Conservation (phyloP, 1,140 invertebrate genomes). For the Drepana arcuata region DNA sequence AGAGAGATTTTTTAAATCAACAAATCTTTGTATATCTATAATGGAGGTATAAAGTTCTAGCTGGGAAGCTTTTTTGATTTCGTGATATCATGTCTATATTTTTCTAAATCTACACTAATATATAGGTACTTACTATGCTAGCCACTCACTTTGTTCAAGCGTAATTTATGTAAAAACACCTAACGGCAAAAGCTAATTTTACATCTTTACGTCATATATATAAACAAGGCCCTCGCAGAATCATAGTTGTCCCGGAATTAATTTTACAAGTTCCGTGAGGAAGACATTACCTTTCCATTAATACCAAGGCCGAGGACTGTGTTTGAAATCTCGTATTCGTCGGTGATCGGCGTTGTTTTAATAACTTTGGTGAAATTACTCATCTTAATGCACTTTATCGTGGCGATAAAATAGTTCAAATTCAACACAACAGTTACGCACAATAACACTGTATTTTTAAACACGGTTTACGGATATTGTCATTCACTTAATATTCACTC, state of each 20-base stretch:
- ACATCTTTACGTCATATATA: conserved; percentile 50
- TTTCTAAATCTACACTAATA: too few species aligned
- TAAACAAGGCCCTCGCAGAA: not conserved
- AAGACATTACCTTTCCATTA: conserved; percentile 88
- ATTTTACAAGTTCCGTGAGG: not conserved
- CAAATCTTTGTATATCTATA: too few species aligned
- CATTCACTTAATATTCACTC: too few species aligned
- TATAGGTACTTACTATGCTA: too few species aligned
- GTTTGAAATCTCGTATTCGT: conserved; percentile 96
- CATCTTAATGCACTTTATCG: conserved; percentile 38
- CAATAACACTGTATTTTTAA: not conserved
- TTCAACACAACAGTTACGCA: conserved; percentile 4
- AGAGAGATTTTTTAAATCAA: too few species aligned
- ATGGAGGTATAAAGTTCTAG: too few species aligned
- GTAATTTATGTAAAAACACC: conserved; percentile 7
- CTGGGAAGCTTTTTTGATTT: not conserved
- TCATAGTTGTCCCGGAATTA: conserved; percentile 1
- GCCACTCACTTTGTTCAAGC: too few species aligned
- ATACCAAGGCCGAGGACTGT: conserved; percentile 97
- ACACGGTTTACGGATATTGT: too few species aligned
- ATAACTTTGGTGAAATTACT: conserved; percentile 67
- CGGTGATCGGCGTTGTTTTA: conserved; percentile 86
- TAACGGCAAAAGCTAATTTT: conserved; percentile 26
- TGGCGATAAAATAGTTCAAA: too few species aligned
- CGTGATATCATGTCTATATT: too few species aligned